Evolutionary conservation across 2,888 invertebrate genomes (phyloP).

Genomic region (Acutogordius australiensis): DNA sequence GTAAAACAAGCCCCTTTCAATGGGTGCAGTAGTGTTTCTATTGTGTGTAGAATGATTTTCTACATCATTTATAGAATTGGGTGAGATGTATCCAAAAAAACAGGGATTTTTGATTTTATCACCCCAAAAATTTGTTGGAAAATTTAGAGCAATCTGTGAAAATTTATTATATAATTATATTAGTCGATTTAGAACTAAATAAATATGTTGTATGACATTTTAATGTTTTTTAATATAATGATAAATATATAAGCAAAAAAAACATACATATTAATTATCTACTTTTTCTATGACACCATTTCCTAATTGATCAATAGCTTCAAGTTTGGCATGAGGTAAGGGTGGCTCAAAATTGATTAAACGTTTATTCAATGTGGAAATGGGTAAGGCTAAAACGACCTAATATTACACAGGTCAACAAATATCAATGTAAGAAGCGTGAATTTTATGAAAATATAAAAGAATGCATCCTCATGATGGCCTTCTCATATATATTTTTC

Average conservation of each 20-base stretch:
- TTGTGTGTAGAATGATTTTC: background rate
- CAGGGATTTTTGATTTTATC: constrained; percentile 19
- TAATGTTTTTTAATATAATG: too few relatives aligned
- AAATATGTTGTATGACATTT: too few relatives aligned
- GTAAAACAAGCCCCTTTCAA: constrained; percentile 23
- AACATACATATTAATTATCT: too few relatives aligned
- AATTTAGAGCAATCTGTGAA: constrained; percentile 23
- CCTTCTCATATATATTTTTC: too few relatives aligned
- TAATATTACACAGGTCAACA: too few relatives aligned
- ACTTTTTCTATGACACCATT: constrained; percentile 27
- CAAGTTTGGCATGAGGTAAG: constrained; percentile 23
- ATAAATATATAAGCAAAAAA: too few relatives aligned
- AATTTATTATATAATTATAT: constrained; percentile 11
- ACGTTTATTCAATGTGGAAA: constrained; percentile 23
- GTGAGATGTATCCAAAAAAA: constrained; percentile 25
- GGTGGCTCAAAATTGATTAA: constrained; percentile 23
- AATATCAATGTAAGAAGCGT: too few relatives aligned
- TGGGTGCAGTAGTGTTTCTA: background rate
- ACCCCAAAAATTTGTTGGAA: constrained; percentile 25
- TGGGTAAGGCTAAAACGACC: constrained; percentile 26
- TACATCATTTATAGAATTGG: constrained; percentile 14
- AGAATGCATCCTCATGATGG: too few relatives aligned
- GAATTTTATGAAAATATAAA: too few relatives aligned
- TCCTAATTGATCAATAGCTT: constrained; percentile 24
- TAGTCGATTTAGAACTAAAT: too few relatives aligned